Percentiles rank a stretch among this genome's conserved stretches.
Evolutionary conservation across 2,888 invertebrate species (phyloP).

Genomic region (Cerastis leucographa): DNA sequence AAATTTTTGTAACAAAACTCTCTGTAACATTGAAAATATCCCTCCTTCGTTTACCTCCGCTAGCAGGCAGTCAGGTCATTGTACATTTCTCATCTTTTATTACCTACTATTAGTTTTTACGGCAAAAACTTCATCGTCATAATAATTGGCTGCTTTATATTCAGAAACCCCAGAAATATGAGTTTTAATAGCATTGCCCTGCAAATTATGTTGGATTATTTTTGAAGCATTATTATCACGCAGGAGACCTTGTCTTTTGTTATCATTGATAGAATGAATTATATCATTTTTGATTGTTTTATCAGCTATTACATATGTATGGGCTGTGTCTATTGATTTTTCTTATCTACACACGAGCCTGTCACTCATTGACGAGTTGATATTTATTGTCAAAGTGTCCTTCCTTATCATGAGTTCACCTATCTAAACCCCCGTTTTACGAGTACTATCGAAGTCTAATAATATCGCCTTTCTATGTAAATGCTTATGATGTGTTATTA

Average conservation of each 20-base stretch:
- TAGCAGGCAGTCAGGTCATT: not conserved
- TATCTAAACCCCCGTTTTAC: slow-evolving; percentile 19
- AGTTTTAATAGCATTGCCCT: not conserved
- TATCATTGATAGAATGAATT: slow-evolving; percentile 12
- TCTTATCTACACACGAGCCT: slow-evolving; percentile 34
- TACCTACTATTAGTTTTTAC: not conserved
- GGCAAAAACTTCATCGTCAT: not conserved
- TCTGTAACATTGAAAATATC: not conserved
- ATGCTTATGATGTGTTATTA: slow-evolving; percentile 15
- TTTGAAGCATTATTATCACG: not conserved
- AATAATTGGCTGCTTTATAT: not conserved
- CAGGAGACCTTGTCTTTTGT: not conserved
- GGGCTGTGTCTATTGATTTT: slow-evolving; percentile 19
- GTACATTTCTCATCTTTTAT: not conserved
- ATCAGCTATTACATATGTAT: not conserved
- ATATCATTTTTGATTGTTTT: slow-evolving; percentile 8
- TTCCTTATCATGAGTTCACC: slow-evolving; percentile 12
- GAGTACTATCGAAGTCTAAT: slow-evolving; percentile 20
- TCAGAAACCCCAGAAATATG: not conserved
- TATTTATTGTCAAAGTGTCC: slow-evolving; percentile 16
- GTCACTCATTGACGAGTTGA: slow-evolving; percentile 43
- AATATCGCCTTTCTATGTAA: not conserved
- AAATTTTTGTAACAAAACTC: not conserved
- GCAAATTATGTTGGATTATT: slow-evolving; percentile 4
- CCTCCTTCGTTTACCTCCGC: slow-evolving; percentile 3